Evolutionary conservation across 2,113 vertebrate genomes (phyloP), one percentile per base, ranked within the genome.

Genomic region (Tonatia bakeri): DNA sequence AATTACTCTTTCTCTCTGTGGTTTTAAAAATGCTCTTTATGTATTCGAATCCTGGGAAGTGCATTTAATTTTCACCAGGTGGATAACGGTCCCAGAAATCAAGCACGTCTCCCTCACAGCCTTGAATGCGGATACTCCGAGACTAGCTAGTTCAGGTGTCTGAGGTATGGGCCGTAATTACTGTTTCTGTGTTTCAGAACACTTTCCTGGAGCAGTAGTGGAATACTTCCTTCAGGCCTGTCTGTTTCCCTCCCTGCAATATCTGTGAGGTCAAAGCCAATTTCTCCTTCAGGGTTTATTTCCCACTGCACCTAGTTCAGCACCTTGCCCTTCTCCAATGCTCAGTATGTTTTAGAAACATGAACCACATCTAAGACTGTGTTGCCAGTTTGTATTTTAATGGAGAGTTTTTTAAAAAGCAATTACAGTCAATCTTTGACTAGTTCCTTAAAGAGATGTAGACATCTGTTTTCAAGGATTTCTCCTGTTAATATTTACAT

Each of bases 1-100:
- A 82, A 47, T 67, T 47, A 17, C 15, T 70, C 13, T 40, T 28
- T n/a, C 47, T 93, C 86, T 88, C n/a, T 67, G 47, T 54, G 69
- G 20, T 11, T 81, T 73, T 28, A 8, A 64, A 24, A 96, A 97
- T 97, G 94, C 96, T 98, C 91, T 98, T 97, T 88, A 90, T 97
- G 79, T 97, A 95, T 95, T 96, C 70, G 96, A 98, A 98, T 96
- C 96, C 93, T 70, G 14, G n/a, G 98, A 81, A 81, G 83, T 72
- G 82, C 88, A 90, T 83, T 76, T 76, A 94, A 84, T 93, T 97
- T 67, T 56, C 61, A 22, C 93, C 12, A 4, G 2, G 95, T 89
- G 85, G 64, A 93, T 95, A 92, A 93, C 19, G 36, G 54, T 86
- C 86, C 73, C 81, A 96, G 76, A 96, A 98, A 93, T 85, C 82